Evolutionary conservation across 1,140 invertebrate species (phyloP), one percentile per base, ranked within the genome.

Genomic region (Lutraria rhynchaena): DNA sequence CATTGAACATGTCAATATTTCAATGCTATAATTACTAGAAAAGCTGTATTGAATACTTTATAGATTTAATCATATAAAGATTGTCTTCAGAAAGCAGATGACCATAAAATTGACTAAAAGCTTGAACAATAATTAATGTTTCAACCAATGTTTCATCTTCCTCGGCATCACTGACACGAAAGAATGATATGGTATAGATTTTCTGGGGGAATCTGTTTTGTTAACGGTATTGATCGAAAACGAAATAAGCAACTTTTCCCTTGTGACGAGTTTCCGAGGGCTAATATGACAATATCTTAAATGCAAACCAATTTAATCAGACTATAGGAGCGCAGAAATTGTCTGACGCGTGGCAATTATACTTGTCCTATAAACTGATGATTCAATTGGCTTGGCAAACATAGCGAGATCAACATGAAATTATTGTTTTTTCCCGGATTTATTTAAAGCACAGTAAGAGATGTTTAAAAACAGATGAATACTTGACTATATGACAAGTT

Each of bases 271-370:
- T 77, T 77, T 77, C 58, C 57, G 75, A 77, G 49, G 75, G 75
- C 75, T 77, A 77, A 77, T 77, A 77, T 77, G 75, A 77, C 75
- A 77, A 77, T 77, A 77, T 77, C 75, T 77, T 77, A 77, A 77
- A 77, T 77, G 75, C 75, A 77, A 77, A 77, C 75, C 60, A 77
- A 77, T 77, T 77, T 77, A 77, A 77, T 77, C 75, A 77, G 75
- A 77, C 60, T 49, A 55, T 55, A 37, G 63, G 75, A 77, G 75
- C 29, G 60, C 29, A 51, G 75, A 67, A 67, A 67, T 65, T 35
- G 60, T 67, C 75, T 55, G 75, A 61, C 46, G 60, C 35, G 60
- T 37, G 75, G 61, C 75, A 77, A 77, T 77, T 77, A 77, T 67
- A 63, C 60, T 67, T 77, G 75, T 77, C 75, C 63, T 67, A 77